Conservation (phyloP, 2,797 vertebrate genomes). For the Allobates femoralis region DNA sequence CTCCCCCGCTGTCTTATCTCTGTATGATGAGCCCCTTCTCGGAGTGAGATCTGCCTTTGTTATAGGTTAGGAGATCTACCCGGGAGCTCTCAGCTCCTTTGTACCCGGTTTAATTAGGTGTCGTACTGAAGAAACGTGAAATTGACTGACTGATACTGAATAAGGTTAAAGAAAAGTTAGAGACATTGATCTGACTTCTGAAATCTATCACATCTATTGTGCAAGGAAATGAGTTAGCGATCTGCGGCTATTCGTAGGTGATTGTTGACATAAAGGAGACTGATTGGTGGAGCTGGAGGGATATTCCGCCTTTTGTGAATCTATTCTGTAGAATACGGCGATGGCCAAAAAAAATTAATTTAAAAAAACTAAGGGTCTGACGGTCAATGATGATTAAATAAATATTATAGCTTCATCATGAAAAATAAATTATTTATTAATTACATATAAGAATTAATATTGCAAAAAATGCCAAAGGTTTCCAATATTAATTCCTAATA, state of each 20-base stretch:
- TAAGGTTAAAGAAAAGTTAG: not conserved
- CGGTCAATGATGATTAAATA: no score
- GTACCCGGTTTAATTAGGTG: constrained; percentile 26
- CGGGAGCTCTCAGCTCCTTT: constrained; percentile 24
- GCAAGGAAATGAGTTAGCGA: not conserved
- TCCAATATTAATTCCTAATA: no score
- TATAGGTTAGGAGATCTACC: not conserved
- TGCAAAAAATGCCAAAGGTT: no score
- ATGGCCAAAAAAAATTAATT: no score
- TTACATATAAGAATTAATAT: no score
- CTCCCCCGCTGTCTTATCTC: not conserved
- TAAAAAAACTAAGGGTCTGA: no score
- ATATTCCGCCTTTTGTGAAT: no score
- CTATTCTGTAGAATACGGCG: not conserved
- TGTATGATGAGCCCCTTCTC: no score
- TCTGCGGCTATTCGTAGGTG: not conserved
- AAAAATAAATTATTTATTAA: no score
- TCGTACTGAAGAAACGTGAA: not conserved
- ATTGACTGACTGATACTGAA: constrained; percentile 10
- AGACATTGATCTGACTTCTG: not conserved
- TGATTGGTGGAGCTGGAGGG: not conserved
- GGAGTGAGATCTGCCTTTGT: not conserved
- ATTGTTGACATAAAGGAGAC: not conserved
- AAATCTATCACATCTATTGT: not conserved
- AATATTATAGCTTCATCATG: no score